These are phyloP conservation scores for Adelphocoris suturalis DNA, from an alignment of 2,888 invertebrate genomes.

Conservation along the genomic window DNA sequence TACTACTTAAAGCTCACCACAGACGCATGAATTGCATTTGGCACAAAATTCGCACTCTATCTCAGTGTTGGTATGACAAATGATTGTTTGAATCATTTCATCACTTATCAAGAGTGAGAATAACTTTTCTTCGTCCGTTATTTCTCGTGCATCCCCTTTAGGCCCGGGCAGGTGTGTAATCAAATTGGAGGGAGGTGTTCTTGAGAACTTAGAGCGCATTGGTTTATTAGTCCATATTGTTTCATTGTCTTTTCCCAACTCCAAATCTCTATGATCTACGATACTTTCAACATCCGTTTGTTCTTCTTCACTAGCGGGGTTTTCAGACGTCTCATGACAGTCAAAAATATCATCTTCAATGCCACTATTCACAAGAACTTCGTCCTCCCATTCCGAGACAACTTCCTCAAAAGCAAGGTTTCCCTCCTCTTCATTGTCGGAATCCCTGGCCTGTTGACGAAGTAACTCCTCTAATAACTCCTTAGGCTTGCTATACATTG, in stretches of 20 bases:
- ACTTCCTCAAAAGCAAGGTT: too few relatives aligned
- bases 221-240: too few relatives aligned
- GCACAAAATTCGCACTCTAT: too few relatives aligned
- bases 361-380: background rate
- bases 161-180: background rate
- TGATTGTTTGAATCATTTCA: conserved; percentile 60
- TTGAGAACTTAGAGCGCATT: too few relatives aligned
- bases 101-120: conserved; percentile 44
- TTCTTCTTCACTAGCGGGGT: background rate
- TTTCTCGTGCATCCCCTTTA: background rate
- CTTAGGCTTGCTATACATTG: too few relatives aligned
- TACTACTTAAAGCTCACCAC: too few relatives aligned
- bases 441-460: too few relatives aligned
- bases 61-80: conserved; percentile 24
- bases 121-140: background rate
- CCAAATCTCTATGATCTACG: background rate
- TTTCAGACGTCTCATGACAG: background rate
- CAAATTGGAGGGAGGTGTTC: background rate
- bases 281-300: background rate
- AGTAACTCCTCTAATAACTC: too few relatives aligned
- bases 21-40: too few relatives aligned
- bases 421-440: too few relatives aligned
- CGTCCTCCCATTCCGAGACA: background rate
- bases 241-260: too few relatives aligned
- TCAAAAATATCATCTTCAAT: conserved; percentile 3